Evolutionary conservation across 2,888 invertebrate species (phyloP).

Genomic region (Pseudolycoriella hygida): DNA sequence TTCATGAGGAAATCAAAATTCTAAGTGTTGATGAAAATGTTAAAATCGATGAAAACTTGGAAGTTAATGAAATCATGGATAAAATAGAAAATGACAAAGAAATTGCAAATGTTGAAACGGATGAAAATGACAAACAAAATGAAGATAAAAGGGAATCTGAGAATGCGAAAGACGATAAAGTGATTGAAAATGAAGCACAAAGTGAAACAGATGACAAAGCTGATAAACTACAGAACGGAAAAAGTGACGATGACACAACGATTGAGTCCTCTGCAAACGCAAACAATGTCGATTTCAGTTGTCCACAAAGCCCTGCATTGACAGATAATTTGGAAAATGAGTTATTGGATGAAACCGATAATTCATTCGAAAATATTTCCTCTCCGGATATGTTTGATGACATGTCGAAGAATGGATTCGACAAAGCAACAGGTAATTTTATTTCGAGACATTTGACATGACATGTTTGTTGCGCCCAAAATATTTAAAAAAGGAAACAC

Average conservation of each 20-base stretch:
- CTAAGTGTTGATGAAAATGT: background rate
- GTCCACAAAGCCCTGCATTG: too few relatives aligned
- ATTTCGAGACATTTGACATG: too few relatives aligned
- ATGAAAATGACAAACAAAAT: background rate
- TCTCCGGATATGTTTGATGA: conserved; percentile 6
- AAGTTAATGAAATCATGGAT: background rate
- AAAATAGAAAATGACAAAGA: background rate
- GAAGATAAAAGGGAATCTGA: background rate
- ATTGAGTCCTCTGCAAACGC: too few relatives aligned
- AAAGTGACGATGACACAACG: background rate
- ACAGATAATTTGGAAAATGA: too few relatives aligned
- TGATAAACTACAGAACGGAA: background rate
- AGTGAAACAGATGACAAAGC: background rate
- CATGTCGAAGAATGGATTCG: conserved; percentile 31
- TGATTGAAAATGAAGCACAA: too few relatives aligned
- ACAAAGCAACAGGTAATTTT: background rate
- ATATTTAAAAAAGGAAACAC: too few relatives aligned
- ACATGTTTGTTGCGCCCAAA: too few relatives aligned
- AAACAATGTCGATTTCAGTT: too few relatives aligned
- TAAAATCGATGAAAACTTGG: background rate
- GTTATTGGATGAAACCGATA: background rate
- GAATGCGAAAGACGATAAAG: background rate
- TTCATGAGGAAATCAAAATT: too few relatives aligned
- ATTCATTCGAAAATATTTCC: conserved; percentile 5
- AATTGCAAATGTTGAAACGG: background rate